These are phyloP conservation scores for Miichthys miiuy DNA, from an alignment of 2,797 vertebrate genomes.

Conservation along the genomic window DNA sequence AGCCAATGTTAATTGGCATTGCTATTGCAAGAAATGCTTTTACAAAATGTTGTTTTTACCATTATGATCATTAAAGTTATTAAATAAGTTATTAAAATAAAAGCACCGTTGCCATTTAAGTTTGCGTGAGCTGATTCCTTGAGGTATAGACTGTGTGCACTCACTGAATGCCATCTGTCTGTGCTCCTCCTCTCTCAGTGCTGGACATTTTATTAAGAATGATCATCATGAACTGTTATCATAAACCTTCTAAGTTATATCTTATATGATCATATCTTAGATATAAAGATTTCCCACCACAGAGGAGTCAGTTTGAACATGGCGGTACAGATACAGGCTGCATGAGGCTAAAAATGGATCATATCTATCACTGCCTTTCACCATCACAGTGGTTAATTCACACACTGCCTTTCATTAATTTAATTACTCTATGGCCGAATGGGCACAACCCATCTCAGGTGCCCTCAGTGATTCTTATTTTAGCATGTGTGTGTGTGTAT, in stretches of 20 bases:
- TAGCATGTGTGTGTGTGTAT: constrained; percentile 17
- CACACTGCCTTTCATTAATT: constrained; percentile 71
- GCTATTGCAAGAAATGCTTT: too few species aligned
- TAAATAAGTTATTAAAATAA: too few species aligned
- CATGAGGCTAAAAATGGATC: constrained; percentile 39
- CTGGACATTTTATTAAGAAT: constrained; percentile 1
- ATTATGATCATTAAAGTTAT: not conserved
- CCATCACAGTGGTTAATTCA: constrained; percentile 61
- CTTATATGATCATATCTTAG: not conserved
- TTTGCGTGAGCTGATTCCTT: not conserved
- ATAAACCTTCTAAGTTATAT: constrained; percentile 4
- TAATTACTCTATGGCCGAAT: constrained; percentile 58
- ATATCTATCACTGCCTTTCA: constrained; percentile 58
- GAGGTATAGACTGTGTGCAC: not conserved
- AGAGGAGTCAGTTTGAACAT: constrained; percentile 16
- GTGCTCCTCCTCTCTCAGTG: constrained; percentile 1
- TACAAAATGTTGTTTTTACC: not conserved
- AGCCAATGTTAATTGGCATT: not conserved
- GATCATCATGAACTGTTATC: not conserved
- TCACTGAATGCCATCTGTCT: not conserved
- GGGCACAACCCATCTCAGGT: constrained; percentile 61
- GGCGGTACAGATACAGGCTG: constrained; percentile 19
- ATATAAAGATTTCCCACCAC: not conserved
- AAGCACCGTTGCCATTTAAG: constrained; percentile 3
- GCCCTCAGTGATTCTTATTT: constrained; percentile 75